Base-by-base conservation (phyloP, 2,888 invertebrate genomes). In the Drosophila borealis region DNA sequence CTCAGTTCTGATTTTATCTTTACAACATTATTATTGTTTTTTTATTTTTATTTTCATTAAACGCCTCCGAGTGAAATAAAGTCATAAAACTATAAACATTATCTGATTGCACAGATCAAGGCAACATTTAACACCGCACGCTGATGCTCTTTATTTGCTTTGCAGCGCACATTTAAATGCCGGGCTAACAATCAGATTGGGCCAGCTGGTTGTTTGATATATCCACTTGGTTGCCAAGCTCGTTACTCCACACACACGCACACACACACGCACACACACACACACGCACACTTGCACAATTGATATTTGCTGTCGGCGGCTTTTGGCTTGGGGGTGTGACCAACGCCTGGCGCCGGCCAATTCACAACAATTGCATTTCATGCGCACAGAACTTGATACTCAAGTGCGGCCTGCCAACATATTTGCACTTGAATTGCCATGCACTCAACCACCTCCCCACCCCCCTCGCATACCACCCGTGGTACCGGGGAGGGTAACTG, bases 321-420 rank as follows among this genome's bases (percentile, higher is more conserved):
- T 29, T 29, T 29, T 29, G 29, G 29, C 2, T 29, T 29, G 29
- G 44, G 49, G 62, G 63, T 44, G 49, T 68, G 60, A 51, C 42
- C 42, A 29, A 9, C 14, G 41, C n/a, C 55, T 51, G 17, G 42
- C 3, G 51, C 42, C 21, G 65, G 63, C 73, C 86, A 88, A 79
- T 82, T 82, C 76, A 88, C 80, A 88, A 82, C 82, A 82, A 82
- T 88, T 85, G 82, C 86, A 66, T 88, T 81, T 73, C 81, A 81
- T 84, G 85, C 64, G 66, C 72, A 61, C 59, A 62, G 56, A 86
- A 88, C 87, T 88, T 88, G 83, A 71, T 80, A 70, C 86, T 82
- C 88, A 82, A 88, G 88, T 76, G 80, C 69, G 80, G 86, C 76
- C 69, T 73, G 81, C 82, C 82, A 85, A 77, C 85, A 83, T 83